Base-by-base conservation (phyloP, 2,113 vertebrate genomes). In the Hucho hucho region DNA sequence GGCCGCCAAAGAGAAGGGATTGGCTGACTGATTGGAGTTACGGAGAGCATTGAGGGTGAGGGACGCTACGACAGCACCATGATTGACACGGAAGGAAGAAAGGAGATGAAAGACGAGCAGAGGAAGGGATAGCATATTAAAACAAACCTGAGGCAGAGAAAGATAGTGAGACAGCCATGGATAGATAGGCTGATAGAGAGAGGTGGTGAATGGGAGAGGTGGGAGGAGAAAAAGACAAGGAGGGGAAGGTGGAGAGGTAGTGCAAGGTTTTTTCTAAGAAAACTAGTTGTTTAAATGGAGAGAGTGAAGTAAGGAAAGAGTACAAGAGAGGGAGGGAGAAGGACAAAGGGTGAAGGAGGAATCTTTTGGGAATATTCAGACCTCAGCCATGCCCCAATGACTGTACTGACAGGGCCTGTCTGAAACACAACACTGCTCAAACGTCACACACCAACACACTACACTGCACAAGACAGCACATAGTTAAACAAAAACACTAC, bases 201-300 rank as follows among this genome's bases (percentile, higher is more conserved):
- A 92, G 91, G 87, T 92, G 92, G 92, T 83, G 90, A 88, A 89
- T 91, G 87, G 90, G 92, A 90, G 90, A 90, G 84, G 88, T 87
- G 89, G 82, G 32, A 82, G 87, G 72, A 81, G 69, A 77, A 63
- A 43, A 63, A 6, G 11, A 56, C 5, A 14, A 70, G 56, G 26
- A 24, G 29, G 25, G 56, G 16, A 53, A 37, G 29, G 49, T 9
- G 29, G 61, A 64, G n/a, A 63, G 72, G 82, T 69, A 72, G 37
- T 43, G 9, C 76, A 53, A 74, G 59, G 64, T 56, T 7, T 20
- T 53, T 13, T 53, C 9, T 18, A 77, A 74, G 79, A 75, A 71
- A 89, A 79, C 32, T 56, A 47, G 81, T 81, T 72, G 78, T 74
- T 74, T 29, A 46, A 26, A 72, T 20, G 28, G 12, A 73, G 56